Evolutionary conservation across 2,113 vertebrate species (phyloP), one percentile per base, ranked within the genome.

Genomic region (Eleginops maclovinus): DNA sequence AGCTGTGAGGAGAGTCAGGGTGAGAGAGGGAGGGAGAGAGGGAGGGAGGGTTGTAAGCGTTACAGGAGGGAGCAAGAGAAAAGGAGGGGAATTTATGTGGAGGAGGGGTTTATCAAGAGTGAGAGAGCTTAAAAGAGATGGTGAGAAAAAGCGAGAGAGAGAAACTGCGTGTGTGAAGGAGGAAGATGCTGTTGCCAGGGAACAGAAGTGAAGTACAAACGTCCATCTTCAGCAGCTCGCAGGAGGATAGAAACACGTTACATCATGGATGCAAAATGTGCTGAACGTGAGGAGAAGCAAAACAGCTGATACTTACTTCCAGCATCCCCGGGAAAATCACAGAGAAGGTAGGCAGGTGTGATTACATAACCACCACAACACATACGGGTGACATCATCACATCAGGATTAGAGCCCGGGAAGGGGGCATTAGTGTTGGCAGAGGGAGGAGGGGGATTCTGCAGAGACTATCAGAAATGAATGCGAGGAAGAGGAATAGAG

Each of bases 111-210:
- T 22, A 16, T 15, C 9, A 19, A 28, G 80, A 82, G 72, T 9
- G 84, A 91, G 87, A 83, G 87, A 73, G 73, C 47, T 75, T 81
- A 64, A 77, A 63, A 84, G 73, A 66, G 62, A 79, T 81, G 50
- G 70, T 79, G 74, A 63, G 83, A 61, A 10, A 72, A 41, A 51
- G 31, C 54, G n/a, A 80, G 79, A 75, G 83, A 88, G 44, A 54
- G 53, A 46, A 13, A 40, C 24, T 6, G 40, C 47, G 11, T 47
- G 55, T 46, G 26, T 31, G 41, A 72, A 28, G 46, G 82, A 77
- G 71, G 82, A 81, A 81, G 92, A 94, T 94, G 93, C 88, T 88
- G 93, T 94, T 94, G 94, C 94, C 93, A 90, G 90, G 94, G 82
- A 93, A 94, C 94, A 89, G 84, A n/a, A 15, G 14, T 81, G 66